phyloP scores from a whole-genome alignment of 1,140 invertebrate genomes.

The Chionoecetes opilio region DNA sequence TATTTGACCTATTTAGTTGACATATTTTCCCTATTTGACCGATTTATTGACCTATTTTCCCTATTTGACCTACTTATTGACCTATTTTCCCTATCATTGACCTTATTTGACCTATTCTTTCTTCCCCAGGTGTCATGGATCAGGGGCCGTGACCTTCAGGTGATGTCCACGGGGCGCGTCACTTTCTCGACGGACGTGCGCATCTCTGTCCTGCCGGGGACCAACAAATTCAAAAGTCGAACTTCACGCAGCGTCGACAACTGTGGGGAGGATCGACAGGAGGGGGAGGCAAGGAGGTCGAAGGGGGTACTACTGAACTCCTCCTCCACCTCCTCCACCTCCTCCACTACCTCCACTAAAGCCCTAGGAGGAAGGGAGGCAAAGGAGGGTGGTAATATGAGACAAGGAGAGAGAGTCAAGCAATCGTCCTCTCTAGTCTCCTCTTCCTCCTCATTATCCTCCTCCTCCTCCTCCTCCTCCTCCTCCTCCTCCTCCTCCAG shows the following conservation, averaged over 20 bases:
- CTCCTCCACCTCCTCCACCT: background rate
- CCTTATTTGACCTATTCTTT: background rate
- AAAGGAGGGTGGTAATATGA: too few species aligned
- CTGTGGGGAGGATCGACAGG: background rate
- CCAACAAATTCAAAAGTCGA: slow-evolving; percentile 49
- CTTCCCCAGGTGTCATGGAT: slow-evolving; percentile 78
- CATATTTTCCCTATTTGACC: too few species aligned
- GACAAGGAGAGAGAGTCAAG: too few species aligned
- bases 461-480: background rate
- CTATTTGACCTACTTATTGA: too few species aligned
- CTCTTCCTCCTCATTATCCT: too few species aligned
- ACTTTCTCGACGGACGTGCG: slow-evolving; percentile 77
- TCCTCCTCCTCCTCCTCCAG: background rate
- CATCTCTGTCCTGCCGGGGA: slow-evolving; percentile 74
- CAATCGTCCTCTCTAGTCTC: too few species aligned
- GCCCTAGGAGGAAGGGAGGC: too few species aligned
- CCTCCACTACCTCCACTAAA: background rate
- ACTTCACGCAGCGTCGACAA: background rate
- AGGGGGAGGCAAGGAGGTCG: background rate
- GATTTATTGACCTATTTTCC: too few species aligned
- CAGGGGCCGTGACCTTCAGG: slow-evolving; percentile 72
- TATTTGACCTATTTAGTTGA: too few species aligned
- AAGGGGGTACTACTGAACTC: too few species aligned
- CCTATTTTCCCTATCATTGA: too few species aligned
- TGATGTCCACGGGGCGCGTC: slow-evolving; percentile 70